Evolutionary conservation across 1,140 invertebrate species (phyloP), one percentile per base, ranked within the genome.

Genomic region (Schlechtendalia chinensis): DNA sequence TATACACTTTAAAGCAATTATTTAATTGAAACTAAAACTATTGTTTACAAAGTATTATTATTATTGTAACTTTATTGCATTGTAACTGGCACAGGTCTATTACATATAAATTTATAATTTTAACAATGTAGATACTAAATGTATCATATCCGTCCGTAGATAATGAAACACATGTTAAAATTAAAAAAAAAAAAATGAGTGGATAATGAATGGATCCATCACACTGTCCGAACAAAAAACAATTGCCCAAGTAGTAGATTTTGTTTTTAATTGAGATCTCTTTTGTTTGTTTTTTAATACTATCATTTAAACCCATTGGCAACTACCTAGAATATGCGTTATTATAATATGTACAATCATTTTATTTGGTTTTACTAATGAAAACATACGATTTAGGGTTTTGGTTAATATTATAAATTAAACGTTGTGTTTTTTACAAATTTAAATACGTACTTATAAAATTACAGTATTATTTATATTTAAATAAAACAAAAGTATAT

Each of bases 391-490:
- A 39, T 50, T 12, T 69, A 69, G 39, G 45, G 45, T 32, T 72
- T 72, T 72, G 69, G 50, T 72, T 54, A 12, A 71, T 54, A 72
- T 22, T 29, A 54, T 54, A 72, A 54, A 72, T 72, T 32, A 54
- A 72, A 54, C 10, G 47, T 72, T 54, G 24, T 71, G 69, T 72
- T 54, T 47, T 72, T 47, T 72, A 72, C 67, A 29, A 53, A 54
- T 54, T 72, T 47, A 72, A 72, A 54, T 72, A 72, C 54, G 67
- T 69, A 69, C 67, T 69, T 69, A 69, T 50, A 50, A 50, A 50
- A 50, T 72, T 53, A 29, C 69, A 72, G 69, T 72, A 72, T 72
- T 72, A 72, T 72, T 72, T 54, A 29, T 54, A 54, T 72, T 72
- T 72, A 72, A 53, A 69, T 50, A 0, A 58, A 22, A 69, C 47